Evolutionary conservation across 2,113 vertebrate genomes (phyloP), one percentile per base, ranked within the genome.

Genomic region (Cinclus cinclus): DNA sequence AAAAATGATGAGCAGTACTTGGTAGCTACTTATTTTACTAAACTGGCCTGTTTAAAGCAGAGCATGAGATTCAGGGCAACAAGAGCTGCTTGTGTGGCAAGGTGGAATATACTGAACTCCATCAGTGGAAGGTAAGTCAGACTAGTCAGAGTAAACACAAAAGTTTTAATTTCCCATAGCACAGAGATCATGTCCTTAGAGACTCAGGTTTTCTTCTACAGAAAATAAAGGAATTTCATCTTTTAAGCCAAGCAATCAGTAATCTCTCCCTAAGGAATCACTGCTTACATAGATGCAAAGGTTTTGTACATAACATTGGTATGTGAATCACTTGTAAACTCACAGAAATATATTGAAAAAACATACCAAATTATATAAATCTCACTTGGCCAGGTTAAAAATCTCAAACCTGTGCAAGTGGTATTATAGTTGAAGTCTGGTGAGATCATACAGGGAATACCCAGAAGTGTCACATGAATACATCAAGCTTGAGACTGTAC

Each of bases 1-100:
- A 96, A 92, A 83, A 92, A 78, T 82, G 18, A 94, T 89, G 88
- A 79, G 79, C 41, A 42, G 64, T 60, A 68, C 73, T 95, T 82
- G 60, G 35, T 71, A 94, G 52, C 37, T 89, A 39, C 49, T 64
- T 82, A 71, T 73, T 95, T 94, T 79, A 89, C 74, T 84, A 37
- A 94, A 89, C 65, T 52, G 17, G 7, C 84, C 76, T 84, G 65
- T 52, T 92, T 91, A 82, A 96, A 92, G 87, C 25, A 81, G 60
- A 84, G 39, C 44, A 37, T 59, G 60, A 84, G 56, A 84, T 92
- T 77, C 52, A 71, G 33, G 52, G 69, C 49, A 83, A 71, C 46
- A 78, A 75, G 56, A 71, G 65, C 16, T 52, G 50, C 50, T 82
- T 69, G 33, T 59, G 56, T 69, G 52, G 52, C 3, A 6, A 89